Conservation (phyloP, 2,113 vertebrate genomes). For the Capricornis sumatraensis region DNA sequence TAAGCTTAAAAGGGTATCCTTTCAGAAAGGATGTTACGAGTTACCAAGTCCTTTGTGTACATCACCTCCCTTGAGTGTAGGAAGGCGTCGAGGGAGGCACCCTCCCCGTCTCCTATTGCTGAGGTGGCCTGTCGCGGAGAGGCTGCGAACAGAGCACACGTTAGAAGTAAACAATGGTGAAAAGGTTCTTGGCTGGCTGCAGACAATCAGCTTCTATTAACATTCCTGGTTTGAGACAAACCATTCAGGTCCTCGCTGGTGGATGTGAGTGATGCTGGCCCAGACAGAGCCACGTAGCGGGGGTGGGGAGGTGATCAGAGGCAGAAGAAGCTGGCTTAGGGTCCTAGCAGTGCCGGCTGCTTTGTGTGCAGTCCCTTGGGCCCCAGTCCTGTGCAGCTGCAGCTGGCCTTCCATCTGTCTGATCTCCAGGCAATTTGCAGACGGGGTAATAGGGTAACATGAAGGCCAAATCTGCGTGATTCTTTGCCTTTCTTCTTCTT, state of each 20-base stretch:
- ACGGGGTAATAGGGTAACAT: background rate
- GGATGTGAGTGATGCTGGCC: background rate
- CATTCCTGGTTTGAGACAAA: background rate
- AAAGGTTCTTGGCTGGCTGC: background rate
- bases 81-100: accelerated
- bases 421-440: background rate
- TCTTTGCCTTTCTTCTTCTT: background rate
- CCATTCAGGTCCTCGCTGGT: background rate
- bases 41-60: background rate
- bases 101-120: background rate
- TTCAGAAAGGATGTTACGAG: background rate
- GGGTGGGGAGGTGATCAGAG: background rate
- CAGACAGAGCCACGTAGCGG: background rate
- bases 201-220: background rate
- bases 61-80: background rate
- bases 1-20: background rate
- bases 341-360: background rate
- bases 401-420: constrained; percentile 61
- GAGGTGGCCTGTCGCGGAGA: background rate
- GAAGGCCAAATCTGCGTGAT: constrained; percentile 23
- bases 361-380: background rate
- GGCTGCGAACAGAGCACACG: accelerated
- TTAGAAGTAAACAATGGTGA: background rate
- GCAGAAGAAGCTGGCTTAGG: background rate
- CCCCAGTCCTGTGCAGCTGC: background rate